Evolutionary conservation across 1,140 invertebrate genomes (phyloP).

Genomic region (Calliopsis andreniformis): DNA sequence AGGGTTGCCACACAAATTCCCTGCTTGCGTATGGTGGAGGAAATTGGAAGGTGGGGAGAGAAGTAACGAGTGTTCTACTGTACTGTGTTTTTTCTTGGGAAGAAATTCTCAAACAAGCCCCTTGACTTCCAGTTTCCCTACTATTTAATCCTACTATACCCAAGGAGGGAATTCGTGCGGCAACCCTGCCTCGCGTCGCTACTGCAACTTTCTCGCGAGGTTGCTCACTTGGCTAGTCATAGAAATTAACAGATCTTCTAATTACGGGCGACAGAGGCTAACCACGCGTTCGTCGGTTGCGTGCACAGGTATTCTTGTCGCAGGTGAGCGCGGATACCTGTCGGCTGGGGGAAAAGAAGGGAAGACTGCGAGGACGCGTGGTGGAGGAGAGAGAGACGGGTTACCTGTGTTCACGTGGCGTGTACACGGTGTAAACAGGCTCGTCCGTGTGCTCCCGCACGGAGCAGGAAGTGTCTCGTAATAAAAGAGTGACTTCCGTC

Average conservation of each 20-base stretch:
- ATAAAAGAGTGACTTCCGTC: conserved; percentile 76
- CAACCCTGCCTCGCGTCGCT: no score
- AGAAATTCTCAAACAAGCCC: background rate
- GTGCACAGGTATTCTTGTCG: conserved; percentile 17
- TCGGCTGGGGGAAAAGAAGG: conserved; percentile 17
- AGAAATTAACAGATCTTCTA: conserved; percentile 43
- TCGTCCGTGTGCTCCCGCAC: conserved; percentile 43
- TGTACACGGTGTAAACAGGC: conserved; percentile 60
- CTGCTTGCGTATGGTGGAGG: no score
- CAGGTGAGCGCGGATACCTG: conserved; percentile 4
- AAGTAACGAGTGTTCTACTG: no score
- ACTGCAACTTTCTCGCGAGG: no score
- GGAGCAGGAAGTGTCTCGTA: conserved; percentile 72
- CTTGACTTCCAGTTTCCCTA: background rate
- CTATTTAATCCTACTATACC: conserved; percentile 10
- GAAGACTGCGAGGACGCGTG: background rate
- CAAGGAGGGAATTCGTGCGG: no score
- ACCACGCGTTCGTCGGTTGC: conserved; percentile 20
- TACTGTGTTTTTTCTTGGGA: no score
- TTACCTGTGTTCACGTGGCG: conserved; percentile 46
- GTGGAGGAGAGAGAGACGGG: background rate
- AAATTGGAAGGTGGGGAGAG: no score
- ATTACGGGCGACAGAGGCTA: conserved; percentile 26
- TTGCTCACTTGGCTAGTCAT: no score
- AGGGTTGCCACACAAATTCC: no score